A percentile compares a stretch with the other conserved stretches of the same genome.
Conservation (phyloP, 2,888 invertebrate genomes). For the Cremastobaeus sp. region DNA sequence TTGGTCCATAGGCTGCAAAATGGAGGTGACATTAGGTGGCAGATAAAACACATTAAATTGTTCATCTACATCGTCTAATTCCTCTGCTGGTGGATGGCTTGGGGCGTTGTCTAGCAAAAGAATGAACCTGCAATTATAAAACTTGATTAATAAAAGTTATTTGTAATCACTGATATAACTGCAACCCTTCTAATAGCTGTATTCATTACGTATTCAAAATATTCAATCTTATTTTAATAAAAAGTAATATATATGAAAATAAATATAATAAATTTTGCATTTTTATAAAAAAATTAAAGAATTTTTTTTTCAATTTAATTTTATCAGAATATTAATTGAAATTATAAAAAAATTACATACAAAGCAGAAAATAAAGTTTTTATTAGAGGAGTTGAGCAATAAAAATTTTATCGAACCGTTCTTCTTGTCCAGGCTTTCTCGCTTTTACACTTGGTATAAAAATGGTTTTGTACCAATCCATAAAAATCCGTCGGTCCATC, state of each 20-base stretch:
- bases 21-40: conserved; percentile 19
- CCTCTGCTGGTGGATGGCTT: neutral
- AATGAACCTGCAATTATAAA: conserved; percentile 1
- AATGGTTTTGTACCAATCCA: neutral
- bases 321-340: too few species aligned
- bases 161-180: too few species aligned
- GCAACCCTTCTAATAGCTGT: too few species aligned
- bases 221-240: neutral
- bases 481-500: neutral
- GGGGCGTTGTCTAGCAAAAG: conserved; percentile 4
- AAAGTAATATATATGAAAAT: too few species aligned
- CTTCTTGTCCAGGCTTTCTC: neutral
- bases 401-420: neutral
- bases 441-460: neutral
- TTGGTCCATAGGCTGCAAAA: conserved; percentile 30
- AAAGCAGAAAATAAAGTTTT: neutral
- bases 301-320: too few species aligned
- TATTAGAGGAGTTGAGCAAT: neutral
- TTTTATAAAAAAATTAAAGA: too few species aligned
- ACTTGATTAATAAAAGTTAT: neutral
- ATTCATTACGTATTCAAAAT: too few species aligned
- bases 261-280: too few species aligned
- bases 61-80: conserved; percentile 2
- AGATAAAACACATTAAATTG: conserved; percentile 13
- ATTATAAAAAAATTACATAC: neutral